These are phyloP conservation scores for Trissonchulus latispiculum DNA, from an alignment of 2,888 invertebrate species.

Conservation along the genomic window DNA sequence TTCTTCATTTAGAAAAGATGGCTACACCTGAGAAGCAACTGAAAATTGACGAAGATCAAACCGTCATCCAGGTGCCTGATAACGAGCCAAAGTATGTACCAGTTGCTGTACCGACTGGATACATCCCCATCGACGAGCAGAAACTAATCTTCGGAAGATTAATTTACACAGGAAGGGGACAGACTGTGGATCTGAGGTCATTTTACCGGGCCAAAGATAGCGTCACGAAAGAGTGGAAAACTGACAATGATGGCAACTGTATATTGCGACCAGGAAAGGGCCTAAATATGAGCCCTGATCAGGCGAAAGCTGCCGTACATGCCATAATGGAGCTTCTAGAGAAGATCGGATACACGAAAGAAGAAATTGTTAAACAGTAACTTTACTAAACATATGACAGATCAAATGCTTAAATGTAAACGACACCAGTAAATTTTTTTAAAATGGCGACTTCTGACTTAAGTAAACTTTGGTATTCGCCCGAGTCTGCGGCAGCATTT, in stretches of 20 bases:
- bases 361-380: too few species aligned
- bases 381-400: background rate
- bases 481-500: background rate
- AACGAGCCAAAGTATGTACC: too few species aligned
- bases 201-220: background rate
- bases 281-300: background rate
- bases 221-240: background rate
- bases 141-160: background rate
- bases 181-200: background rate
- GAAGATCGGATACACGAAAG: background rate
- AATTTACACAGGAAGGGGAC: background rate
- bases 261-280: background rate
- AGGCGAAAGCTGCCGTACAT: background rate
- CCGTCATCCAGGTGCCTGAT: too few species aligned
- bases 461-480: conserved; percentile 4
- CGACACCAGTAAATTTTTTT: too few species aligned
- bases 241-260: background rate
- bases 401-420: too few species aligned
- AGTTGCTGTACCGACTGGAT: background rate
- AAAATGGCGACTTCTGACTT: too few species aligned
- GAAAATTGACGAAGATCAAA: too few species aligned
- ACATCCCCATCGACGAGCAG: background rate
- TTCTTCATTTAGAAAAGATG: too few species aligned
- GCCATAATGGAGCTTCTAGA: background rate
- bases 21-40: background rate